Evolutionary conservation across 2,113 vertebrate genomes (phyloP), one percentile per base, ranked within the genome.

Genomic region (Hippocampus comes): DNA sequence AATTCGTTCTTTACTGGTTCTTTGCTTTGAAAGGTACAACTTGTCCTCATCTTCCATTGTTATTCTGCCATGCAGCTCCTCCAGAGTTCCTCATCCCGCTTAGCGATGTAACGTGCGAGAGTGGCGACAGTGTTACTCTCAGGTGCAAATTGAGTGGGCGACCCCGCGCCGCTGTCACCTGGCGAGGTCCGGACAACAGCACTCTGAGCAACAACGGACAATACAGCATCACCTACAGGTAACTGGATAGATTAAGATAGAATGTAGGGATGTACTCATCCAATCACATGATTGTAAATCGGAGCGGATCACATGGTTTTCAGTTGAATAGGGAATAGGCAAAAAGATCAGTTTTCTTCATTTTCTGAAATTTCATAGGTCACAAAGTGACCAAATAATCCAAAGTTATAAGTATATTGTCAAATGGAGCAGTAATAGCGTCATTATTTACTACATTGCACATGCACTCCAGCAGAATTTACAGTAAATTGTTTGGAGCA

Each of bases 71-170:
- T 34, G 5, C 86, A 98, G 96, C 95, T 92, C 94, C 95, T 83
- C 97, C 97, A 70, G 97, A 98, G 86, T 96, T 99, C 81, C 91
- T 97, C 79, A 80, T 95, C 76, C 95, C 95, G 7, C 90, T 99
- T 85, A 93, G 91, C 72, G 96, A 98, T 84, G 92, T 94, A 80
- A 92, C 92, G 20, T 98, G 96, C 84, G 96, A 97, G 89, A 94
- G 92, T 84, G 96, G 95, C 71, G 94, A 97, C 88, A 95, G 93
- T 25, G 92, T 96, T 77, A 94, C 95, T 84, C 91, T 99, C 76
- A 93, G 93, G 85, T 97, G 96, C 90, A 97, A 95, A 89, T 92
- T 98, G 75, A 97, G 96, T 76, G 94, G 96, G 84, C 95, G 94
- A 70, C 95, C 95, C 67, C 95, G 94, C 86, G 94, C 95, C 89